These are phyloP conservation scores for Polyommatus icarus DNA, from an alignment of 2,888 invertebrate genomes.

Conservation along the genomic window DNA sequence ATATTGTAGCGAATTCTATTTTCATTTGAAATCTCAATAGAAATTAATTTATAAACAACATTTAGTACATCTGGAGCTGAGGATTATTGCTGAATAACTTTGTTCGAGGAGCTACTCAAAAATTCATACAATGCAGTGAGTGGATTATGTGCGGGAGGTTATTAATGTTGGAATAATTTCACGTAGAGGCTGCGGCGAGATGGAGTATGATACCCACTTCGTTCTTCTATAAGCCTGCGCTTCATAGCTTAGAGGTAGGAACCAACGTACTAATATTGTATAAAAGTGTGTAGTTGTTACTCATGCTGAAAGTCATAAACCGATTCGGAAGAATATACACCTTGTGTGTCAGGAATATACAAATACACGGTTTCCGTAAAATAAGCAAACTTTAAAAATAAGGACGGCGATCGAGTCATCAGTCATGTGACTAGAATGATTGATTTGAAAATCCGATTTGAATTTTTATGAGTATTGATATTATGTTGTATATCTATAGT, in stretches of 20 bases:
- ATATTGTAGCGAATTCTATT: neutral
- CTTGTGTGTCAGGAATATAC: too few species aligned
- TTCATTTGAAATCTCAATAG: neutral
- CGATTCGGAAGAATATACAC: too few species aligned
- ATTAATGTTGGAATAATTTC: constrained; percentile 14
- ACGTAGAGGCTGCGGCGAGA: neutral
- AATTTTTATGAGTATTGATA: too few species aligned
- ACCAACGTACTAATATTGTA: too few species aligned
- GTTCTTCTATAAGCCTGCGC: neutral
- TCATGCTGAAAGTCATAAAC: too few species aligned
- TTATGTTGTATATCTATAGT: too few species aligned
- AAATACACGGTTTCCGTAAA: too few species aligned
- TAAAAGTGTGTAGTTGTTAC: neutral
- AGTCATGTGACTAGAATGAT: too few species aligned
- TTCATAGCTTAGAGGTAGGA: neutral
- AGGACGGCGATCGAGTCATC: too few species aligned
- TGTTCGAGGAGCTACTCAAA: constrained; percentile 18
- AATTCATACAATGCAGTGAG: constrained; percentile 28
- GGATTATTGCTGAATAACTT: constrained; percentile 16
- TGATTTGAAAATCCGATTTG: too few species aligned
- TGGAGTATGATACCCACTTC: neutral
- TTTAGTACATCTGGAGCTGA: constrained; percentile 20
- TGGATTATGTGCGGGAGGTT: constrained; percentile 26
- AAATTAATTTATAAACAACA: constrained; percentile 16
- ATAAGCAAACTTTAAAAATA: too few species aligned